Evolutionary conservation across 2,113 vertebrate species (phyloP).

Genomic region (Rhinogobius similis): DNA sequence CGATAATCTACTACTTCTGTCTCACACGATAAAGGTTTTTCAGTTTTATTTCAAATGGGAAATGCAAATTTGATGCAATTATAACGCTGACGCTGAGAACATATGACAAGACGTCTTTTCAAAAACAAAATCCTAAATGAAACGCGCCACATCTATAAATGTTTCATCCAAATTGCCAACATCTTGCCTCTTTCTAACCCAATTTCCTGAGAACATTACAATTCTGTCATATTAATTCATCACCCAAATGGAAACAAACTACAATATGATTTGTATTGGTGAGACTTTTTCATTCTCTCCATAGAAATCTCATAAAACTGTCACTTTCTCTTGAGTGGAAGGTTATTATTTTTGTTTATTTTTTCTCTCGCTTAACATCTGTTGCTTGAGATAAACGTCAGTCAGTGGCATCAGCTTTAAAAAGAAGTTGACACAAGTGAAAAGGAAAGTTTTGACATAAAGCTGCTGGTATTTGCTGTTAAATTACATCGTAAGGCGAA

Average conservation of each 20-base stretch:
- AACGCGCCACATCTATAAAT: not conserved
- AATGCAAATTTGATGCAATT: not conserved
- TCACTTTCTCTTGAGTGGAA: conserved; percentile 21
- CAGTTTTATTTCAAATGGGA: too few species aligned
- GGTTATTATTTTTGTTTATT: conserved; percentile 30
- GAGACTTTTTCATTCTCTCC: conserved; percentile 4
- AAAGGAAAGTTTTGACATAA: conserved; percentile 56
- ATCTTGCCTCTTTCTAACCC: not conserved
- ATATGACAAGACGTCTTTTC: too few species aligned
- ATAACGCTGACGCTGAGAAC: not conserved
- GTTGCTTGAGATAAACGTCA: conserved; percentile 40
- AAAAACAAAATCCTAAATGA: not conserved
- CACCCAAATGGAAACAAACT: not conserved
- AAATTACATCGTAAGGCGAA: too few species aligned
- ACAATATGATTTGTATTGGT: not conserved
- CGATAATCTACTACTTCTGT: too few species aligned
- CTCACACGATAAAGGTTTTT: too few species aligned
- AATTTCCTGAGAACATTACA: conserved; percentile 2
- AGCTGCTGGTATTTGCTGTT: not conserved
- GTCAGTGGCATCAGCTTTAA: conserved; percentile 20
- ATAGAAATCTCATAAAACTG: conserved; percentile 22
- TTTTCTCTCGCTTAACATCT: conserved; percentile 45
- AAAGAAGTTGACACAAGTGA: conserved; percentile 59
- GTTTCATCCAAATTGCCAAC: not conserved
- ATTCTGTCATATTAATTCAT: not conserved